These are phyloP conservation scores for Xenopus petersii DNA, from an alignment of 2,797 vertebrate genomes.

Conservation along the genomic window DNA sequence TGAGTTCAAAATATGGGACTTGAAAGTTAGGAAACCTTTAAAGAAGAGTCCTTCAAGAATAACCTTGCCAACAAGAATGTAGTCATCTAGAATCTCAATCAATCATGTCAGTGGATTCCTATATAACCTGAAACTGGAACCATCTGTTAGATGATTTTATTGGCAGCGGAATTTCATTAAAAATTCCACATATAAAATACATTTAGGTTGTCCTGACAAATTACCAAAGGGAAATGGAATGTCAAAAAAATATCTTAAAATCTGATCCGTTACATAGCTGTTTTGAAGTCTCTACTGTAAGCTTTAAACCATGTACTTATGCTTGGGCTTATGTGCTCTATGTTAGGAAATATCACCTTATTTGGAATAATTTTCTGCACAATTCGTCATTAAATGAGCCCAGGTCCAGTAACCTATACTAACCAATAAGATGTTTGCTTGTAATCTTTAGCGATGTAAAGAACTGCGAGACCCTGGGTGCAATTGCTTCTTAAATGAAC, in stretches of 20 bases:
- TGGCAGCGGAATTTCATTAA: conserved; percentile 16
- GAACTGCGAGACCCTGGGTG: too few species aligned
- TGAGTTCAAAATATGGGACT: not conserved
- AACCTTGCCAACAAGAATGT: conserved; percentile 5
- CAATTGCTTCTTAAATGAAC: too few species aligned
- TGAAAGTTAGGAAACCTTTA: conserved; percentile 11
- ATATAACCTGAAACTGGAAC: conserved; percentile 16
- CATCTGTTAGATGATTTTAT: conserved; percentile 30
- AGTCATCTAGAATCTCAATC: conserved; percentile 5
- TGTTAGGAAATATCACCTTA: too few species aligned
- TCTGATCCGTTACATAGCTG: too few species aligned
- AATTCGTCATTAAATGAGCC: too few species aligned
- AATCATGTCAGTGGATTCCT: conserved; percentile 23
- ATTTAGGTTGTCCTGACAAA: not conserved
- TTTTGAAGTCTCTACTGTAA: too few species aligned
- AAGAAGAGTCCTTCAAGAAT: conserved; percentile 15
- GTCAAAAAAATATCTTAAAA: not conserved
- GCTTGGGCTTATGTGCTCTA: too few species aligned
- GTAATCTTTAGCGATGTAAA: too few species aligned
- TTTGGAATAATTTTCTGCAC: too few species aligned
- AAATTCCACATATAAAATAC: conserved; percentile 6
- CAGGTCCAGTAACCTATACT: too few species aligned
- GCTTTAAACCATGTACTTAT: too few species aligned
- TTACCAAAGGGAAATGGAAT: conserved; percentile 2
- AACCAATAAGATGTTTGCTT: too few species aligned